A percentile compares a stretch with the other conserved stretches of the same genome.
phyloP scores from a whole-genome alignment of 2,113 vertebrate species.

The Sclerurus mexicanus region DNA sequence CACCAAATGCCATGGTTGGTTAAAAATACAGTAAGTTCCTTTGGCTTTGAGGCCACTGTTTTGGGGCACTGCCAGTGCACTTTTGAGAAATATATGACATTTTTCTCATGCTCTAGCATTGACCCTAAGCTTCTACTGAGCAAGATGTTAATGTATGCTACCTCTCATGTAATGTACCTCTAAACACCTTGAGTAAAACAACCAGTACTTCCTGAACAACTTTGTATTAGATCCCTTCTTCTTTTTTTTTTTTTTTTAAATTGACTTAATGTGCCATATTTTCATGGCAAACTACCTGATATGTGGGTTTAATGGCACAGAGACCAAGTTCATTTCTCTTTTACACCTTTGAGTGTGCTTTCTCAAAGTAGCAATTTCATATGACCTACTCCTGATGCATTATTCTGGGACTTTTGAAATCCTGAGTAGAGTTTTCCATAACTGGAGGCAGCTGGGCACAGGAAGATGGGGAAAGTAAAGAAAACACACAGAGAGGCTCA shows the following conservation, averaged over 20 bases:
- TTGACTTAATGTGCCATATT: background rate
- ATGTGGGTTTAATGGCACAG: background rate
- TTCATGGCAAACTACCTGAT: background rate
- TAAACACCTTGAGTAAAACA: background rate
- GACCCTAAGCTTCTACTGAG: background rate
- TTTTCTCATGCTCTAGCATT: background rate
- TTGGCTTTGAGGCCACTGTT: background rate
- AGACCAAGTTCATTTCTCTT: background rate
- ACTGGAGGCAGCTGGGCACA: background rate
- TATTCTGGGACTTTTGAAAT: background rate
- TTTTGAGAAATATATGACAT: background rate
- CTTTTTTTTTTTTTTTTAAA: background rate
- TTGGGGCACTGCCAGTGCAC: background rate
- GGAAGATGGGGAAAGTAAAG: background rate
- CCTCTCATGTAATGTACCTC: background rate
- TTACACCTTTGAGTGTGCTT: background rate
- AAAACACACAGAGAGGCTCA: background rate
- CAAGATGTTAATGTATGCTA: background rate
- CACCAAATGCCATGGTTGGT: background rate
- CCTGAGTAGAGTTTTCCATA: background rate
- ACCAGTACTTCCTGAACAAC: background rate
- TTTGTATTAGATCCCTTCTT: background rate
- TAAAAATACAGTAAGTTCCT: background rate
- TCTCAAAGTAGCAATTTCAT: background rate
- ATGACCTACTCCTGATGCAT: background rate